A percentile compares a stretch with the other conserved stretches of the same genome.
phyloP scores from a whole-genome alignment of 2,113 vertebrate genomes.

The Isichthys henryi region DNA sequence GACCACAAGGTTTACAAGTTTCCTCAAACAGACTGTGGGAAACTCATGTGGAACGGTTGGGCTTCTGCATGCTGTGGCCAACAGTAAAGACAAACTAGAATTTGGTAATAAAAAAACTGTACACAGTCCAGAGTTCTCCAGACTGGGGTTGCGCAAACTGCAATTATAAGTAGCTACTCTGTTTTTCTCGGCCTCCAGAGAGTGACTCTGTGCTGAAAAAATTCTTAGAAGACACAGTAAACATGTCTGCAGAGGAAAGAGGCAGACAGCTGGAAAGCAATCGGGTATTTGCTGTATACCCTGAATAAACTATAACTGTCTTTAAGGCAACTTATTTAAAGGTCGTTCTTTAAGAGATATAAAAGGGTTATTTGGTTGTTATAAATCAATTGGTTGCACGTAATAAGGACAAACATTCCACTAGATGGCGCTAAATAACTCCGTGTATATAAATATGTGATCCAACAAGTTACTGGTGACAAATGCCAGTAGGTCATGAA shows the following conservation, averaged over 20 bases:
- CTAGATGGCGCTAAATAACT: neutral
- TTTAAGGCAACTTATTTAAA: neutral
- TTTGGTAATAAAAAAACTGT: constrained; percentile 70
- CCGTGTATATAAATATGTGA: neutral
- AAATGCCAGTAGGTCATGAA: neutral
- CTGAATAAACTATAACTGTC: neutral
- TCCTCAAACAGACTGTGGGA: constrained; percentile 82
- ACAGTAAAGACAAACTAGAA: constrained; percentile 76
- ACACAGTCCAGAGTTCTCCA: neutral
- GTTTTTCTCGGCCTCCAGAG: constrained; percentile 49
- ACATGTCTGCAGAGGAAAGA: constrained; percentile 77
- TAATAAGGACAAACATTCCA: neutral
- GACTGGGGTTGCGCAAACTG: neutral
- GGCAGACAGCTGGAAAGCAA: constrained; percentile 83
- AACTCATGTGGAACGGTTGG: constrained; percentile 92
- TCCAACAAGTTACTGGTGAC: neutral
- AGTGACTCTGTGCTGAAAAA: constrained; percentile 77
- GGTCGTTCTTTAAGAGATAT: neutral
- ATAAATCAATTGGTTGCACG: neutral
- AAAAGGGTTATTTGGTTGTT: neutral
- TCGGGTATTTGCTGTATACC: constrained; percentile 58
- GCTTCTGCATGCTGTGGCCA: constrained; percentile 83
- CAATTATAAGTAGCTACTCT: neutral
- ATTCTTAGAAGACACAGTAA: constrained; percentile 79
- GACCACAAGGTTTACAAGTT: constrained; percentile 71